Percentiles rank a stretch among this genome's conserved stretches.
phyloP scores from a whole-genome alignment of 2,797 vertebrate genomes.

The Yasuhikotakia modesta region DNA sequence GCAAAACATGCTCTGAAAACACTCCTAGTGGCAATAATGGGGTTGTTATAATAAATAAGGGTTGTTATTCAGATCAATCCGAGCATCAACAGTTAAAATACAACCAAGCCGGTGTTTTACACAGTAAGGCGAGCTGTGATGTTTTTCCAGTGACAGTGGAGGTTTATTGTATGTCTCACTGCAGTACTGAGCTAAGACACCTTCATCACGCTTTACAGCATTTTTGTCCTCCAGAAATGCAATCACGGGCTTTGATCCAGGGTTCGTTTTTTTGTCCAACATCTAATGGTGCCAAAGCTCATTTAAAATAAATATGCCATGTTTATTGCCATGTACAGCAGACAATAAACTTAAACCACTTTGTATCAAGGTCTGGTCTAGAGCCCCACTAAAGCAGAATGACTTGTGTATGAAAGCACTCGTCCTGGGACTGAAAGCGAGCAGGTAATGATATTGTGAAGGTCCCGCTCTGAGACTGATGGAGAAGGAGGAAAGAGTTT shows the following conservation, averaged over 20 bases:
- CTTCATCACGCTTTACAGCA: neutral
- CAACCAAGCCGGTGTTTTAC: neutral
- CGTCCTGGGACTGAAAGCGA: conserved; percentile 21
- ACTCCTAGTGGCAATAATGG: too few species aligned
- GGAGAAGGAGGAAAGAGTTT: conserved; percentile 26
- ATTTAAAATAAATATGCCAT: conserved; percentile 9
- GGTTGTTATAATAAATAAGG: too few species aligned
- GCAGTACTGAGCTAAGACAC: neutral
- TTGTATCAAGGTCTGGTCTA: conserved; percentile 30
- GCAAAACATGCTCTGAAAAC: too few species aligned
- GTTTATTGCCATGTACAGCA: too few species aligned
- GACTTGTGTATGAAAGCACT: conserved; percentile 7
- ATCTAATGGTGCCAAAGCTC: conserved; percentile 12
- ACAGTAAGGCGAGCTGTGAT: neutral
- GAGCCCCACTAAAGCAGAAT: conserved; percentile 7
- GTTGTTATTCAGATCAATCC: neutral
- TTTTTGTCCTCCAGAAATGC: conserved; percentile 4
- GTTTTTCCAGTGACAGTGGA: conserved; percentile 1
- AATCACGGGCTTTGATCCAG: neutral
- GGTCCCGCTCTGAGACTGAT: conserved; percentile 31
- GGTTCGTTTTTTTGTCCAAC: neutral
- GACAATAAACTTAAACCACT: conserved; percentile 17
- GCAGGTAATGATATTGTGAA: conserved; percentile 44
- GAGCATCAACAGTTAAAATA: neutral
- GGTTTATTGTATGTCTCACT: too few species aligned